These are phyloP conservation scores for Drosophila subpulchrella DNA, from an alignment of 1,140 invertebrate genomes.

Conservation along the genomic window DNA sequence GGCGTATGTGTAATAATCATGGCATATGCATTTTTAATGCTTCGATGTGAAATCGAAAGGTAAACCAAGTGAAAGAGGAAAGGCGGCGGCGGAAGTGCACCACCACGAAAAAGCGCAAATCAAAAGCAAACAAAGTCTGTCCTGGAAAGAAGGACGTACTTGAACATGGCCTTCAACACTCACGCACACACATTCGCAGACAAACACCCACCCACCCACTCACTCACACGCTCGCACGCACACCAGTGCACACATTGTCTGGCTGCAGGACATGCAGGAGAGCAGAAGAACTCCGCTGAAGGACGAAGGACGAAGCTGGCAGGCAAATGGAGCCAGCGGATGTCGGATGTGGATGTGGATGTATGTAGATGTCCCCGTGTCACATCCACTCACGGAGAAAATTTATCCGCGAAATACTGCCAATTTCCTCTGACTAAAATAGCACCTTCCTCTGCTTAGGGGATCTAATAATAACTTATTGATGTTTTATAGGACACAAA, in stretches of 20 bases:
- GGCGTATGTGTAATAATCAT: constrained; percentile 66
- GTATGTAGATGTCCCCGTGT: background rate
- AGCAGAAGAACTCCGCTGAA: constrained; percentile 30
- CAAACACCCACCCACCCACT: background rate
- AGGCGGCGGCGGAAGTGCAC: constrained; percentile 11
- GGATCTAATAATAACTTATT: background rate
- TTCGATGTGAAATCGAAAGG: constrained; percentile 57
- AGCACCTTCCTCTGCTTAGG: background rate
- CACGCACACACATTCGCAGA: constrained; percentile 6
- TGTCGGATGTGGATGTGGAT: background rate
- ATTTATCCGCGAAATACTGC: background rate
- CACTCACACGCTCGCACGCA: constrained; percentile 14
- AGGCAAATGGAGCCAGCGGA: constrained; percentile 35
- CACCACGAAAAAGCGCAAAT: constrained; percentile 64
- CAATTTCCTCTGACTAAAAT: constrained; percentile 1
- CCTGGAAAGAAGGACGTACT: constrained; percentile 23
- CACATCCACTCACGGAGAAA: constrained; percentile 4
- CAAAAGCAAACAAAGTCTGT: constrained; percentile 61
- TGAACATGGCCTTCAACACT: constrained; percentile 72
- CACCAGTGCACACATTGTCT: constrained; percentile 49
- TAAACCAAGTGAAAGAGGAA: constrained; percentile 35
- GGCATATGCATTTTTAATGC: constrained; percentile 66
- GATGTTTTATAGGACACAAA: background rate
- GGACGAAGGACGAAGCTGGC: constrained; percentile 21
- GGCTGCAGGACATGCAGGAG: constrained; percentile 40